Evolutionary conservation across 1,140 invertebrate genomes (phyloP), one percentile per base, ranked within the genome.

Genomic region (Apocrypta bakeri): DNA sequence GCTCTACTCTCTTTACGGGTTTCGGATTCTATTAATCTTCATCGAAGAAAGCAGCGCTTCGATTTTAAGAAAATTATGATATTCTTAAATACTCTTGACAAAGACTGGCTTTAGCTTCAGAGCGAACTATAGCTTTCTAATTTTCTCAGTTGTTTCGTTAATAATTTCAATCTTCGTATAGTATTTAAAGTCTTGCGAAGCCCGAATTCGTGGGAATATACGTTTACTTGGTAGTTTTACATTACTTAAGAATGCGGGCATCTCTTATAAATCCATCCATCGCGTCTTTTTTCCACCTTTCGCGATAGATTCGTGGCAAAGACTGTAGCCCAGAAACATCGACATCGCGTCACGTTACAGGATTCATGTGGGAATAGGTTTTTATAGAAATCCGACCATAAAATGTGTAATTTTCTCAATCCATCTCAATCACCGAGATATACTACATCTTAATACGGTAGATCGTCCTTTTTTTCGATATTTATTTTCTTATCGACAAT

Each of bases 401-500:
- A 3, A 56, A 68, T 17, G 12, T 79, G 64, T 71, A 79, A 79
- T 79, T 79, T 79, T 71, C 64, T 56, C 7, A 69, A 79, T 33
- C 1, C 7, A 11, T 48, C 66, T 31, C 37, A 12, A 64, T 40
- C n/a, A n/a, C n/a, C n/a, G n/a, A 24, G 27, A n/a, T 37, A 69
- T 40, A n/a, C 2, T 9, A 42, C 8, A 42, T 9, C 1, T 42
- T 11, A 1, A 17, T 17, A 0, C 14, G 42, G 14, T 4, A 37
- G 66, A 21, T 33, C 27, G n/a, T n/a, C n/a, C n/a, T n/a, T n/a
- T 14, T 64, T 12, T 24, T 83, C 75, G 69, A 21, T 72, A 79
- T 81, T 40, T n/a, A 76, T 82, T 68, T 48, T 24, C 27, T 81
- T 79, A 79, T 71, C 85, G 42, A 61, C 64, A 27, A 77, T n/a